A percentile compares a stretch with the other conserved stretches of the same genome.
phyloP scores from a whole-genome alignment of 1,140 invertebrate species.

The Anastatus disparis region DNA sequence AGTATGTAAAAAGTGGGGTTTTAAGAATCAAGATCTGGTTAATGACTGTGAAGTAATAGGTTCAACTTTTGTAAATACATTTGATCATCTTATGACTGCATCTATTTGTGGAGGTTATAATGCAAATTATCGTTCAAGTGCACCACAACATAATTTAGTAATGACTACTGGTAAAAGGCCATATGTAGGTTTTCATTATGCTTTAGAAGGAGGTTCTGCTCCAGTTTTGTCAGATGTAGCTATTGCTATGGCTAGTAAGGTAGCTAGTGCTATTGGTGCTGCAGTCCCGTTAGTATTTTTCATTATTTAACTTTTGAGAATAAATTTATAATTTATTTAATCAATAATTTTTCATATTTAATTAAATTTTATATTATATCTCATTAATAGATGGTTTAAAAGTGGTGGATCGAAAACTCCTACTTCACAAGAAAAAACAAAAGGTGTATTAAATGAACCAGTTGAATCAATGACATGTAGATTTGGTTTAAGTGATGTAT shows the following conservation, averaged over 20 bases:
- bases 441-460: slow-evolving; percentile 65
- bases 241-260: slow-evolving; percentile 87
- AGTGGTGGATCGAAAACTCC: slow-evolving; percentile 63
- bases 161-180: slow-evolving; percentile 84
- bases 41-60: slow-evolving; percentile 84
- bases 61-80: slow-evolving; percentile 79
- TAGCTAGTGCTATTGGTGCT: slow-evolving; percentile 78
- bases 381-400: slow-evolving; percentile 65
- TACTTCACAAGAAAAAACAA: slow-evolving; percentile 52
- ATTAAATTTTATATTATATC: slow-evolving; percentile 16
- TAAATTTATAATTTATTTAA: background rate
- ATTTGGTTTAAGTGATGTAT: slow-evolving; percentile 86
- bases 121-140: slow-evolving; percentile 77
- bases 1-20: slow-evolving; percentile 85
- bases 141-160: slow-evolving; percentile 82
- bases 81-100: slow-evolving; percentile 87
- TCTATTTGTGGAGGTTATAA: slow-evolving; percentile 83
- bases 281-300: slow-evolving; percentile 79
- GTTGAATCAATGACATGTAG: slow-evolving; percentile 75
- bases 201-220: slow-evolving; percentile 82
- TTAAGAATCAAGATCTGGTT: slow-evolving; percentile 79
- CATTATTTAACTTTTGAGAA: slow-evolving; percentile 5
- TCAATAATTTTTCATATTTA: slow-evolving; percentile 1
- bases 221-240: slow-evolving; percentile 86
- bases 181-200: slow-evolving; percentile 89